Conservation (phyloP, 2,888 invertebrate species). For the Hirtodrosophila histrioides region DNA sequence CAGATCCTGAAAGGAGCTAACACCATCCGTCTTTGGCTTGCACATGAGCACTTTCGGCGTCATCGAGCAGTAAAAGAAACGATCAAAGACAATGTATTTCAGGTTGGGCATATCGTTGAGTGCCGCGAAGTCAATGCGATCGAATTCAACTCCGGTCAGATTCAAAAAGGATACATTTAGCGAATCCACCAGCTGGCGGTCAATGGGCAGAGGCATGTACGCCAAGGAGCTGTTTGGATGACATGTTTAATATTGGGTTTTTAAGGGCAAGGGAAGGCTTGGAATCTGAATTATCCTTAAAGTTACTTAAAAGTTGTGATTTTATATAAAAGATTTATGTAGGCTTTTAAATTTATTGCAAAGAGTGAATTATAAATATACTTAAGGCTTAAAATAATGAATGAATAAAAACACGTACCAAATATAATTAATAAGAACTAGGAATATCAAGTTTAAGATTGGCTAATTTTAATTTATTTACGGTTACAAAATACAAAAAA, state of each 20-base stretch:
- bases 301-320: too few species aligned
- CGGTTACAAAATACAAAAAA: too few species aligned
- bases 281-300: too few species aligned
- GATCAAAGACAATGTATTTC: slow-evolving; percentile 87
- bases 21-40: slow-evolving; percentile 87
- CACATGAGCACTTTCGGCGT: slow-evolving; percentile 86
- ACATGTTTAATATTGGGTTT: not conserved
- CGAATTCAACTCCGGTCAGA: slow-evolving; percentile 85
- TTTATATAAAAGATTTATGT: too few species aligned
- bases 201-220: slow-evolving; percentile 82
- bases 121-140: slow-evolving; percentile 85
- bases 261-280: too few species aligned
- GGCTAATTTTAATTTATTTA: too few species aligned
- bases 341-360: too few species aligned
- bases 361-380: too few species aligned
- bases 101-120: slow-evolving; percentile 85
- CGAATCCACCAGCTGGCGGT: slow-evolving; percentile 65
- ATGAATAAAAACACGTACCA: too few species aligned
- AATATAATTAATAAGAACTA: too few species aligned
- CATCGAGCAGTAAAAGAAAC: slow-evolving; percentile 87
- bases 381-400: too few species aligned
- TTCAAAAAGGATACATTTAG: slow-evolving; percentile 84
- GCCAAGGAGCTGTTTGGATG: slow-evolving; percentile 82
- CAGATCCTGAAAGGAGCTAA: slow-evolving; percentile 87
- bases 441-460: too few species aligned